A percentile compares a stretch with the other conserved stretches of the same genome.
phyloP scores from a whole-genome alignment of 2,888 invertebrate genomes.

The Oxystoma pomonae region DNA sequence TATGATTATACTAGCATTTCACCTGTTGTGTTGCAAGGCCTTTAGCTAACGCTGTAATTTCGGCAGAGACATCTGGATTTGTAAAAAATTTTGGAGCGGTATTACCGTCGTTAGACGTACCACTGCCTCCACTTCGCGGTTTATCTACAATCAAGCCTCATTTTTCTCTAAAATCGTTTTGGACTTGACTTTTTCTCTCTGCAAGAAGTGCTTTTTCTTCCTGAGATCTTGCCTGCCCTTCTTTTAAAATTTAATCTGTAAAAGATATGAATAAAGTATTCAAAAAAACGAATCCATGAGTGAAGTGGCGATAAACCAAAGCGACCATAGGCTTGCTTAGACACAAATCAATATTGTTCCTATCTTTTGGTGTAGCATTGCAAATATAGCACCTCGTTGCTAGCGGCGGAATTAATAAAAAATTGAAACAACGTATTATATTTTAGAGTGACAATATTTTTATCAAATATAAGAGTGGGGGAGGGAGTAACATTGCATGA shows the following conservation, averaged over 20 bases:
- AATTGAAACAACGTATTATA: too few species aligned
- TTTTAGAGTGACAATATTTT: too few species aligned
- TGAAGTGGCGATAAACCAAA: conserved; percentile 19
- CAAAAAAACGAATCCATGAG: conserved; percentile 15
- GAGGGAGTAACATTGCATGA: too few species aligned
- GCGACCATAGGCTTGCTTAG: conserved; percentile 7
- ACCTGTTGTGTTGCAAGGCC: too few species aligned
- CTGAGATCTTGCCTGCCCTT: conserved; percentile 8
- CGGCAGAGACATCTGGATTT: conserved; percentile 15
- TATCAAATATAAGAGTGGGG: too few species aligned
- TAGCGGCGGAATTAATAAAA: too few species aligned
- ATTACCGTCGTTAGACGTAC: conserved; percentile 18
- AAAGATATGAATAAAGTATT: conserved; percentile 15
- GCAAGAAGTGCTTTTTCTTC: conserved; percentile 14
- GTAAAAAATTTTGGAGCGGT: conserved; percentile 18
- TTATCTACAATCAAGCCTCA: conserved; percentile 7
- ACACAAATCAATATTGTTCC: conserved; percentile 10
- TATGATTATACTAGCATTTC: too few species aligned
- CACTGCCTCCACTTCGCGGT: conserved; percentile 16
- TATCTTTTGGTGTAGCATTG: conserved; percentile 5
- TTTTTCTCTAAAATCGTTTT: conserved; percentile 12
- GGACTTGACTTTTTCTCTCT: conserved; percentile 6
- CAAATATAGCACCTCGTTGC: conserved; percentile 7
- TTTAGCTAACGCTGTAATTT: conserved; percentile 13
- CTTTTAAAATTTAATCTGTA: conserved; percentile 13